These are phyloP conservation scores for Meta bourneti DNA, from an alignment of 2,888 invertebrate genomes.

Conservation along the genomic window DNA sequence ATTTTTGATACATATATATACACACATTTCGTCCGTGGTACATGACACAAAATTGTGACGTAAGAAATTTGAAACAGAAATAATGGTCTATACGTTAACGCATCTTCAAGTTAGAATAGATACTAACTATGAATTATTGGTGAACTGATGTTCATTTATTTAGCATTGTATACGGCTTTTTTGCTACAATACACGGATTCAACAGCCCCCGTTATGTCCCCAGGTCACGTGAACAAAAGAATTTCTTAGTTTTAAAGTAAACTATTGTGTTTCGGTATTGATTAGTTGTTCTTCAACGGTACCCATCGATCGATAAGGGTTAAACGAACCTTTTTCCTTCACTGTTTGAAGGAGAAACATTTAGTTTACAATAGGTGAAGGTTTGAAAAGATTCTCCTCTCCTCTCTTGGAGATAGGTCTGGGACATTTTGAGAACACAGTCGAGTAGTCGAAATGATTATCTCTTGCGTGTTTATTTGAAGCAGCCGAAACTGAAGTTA, in stretches of 20 bases:
- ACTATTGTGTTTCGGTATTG: constrained; percentile 70
- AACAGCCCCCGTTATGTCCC: constrained; percentile 40
- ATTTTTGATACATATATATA: too few relatives aligned
- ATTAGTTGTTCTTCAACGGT: constrained; percentile 63
- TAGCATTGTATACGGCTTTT: not conserved
- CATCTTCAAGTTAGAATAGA: too few relatives aligned
- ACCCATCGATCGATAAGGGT: constrained; percentile 57
- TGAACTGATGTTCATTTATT: not conserved
- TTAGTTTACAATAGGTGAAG: constrained; percentile 46
- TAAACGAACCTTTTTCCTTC: constrained; percentile 41
- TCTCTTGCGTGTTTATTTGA: constrained; percentile 2
- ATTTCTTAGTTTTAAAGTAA: constrained; percentile 61
- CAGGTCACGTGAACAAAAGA: constrained; percentile 58
- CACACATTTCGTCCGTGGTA: too few relatives aligned
- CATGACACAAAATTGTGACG: too few relatives aligned
- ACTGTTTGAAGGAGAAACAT: constrained; percentile 39
- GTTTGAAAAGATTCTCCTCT: constrained; percentile 26
- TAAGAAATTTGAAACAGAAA: too few relatives aligned
- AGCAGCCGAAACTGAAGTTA: not conserved
- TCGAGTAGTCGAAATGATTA: constrained; percentile 9
- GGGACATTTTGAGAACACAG: constrained; percentile 22
- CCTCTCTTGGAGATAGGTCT: not conserved
- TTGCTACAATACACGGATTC: constrained; percentile 6
- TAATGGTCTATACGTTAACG: too few relatives aligned
- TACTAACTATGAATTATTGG: not conserved